Evolutionary conservation across 2,888 invertebrate species (phyloP).

Genomic region (Melitaea athalia): DNA sequence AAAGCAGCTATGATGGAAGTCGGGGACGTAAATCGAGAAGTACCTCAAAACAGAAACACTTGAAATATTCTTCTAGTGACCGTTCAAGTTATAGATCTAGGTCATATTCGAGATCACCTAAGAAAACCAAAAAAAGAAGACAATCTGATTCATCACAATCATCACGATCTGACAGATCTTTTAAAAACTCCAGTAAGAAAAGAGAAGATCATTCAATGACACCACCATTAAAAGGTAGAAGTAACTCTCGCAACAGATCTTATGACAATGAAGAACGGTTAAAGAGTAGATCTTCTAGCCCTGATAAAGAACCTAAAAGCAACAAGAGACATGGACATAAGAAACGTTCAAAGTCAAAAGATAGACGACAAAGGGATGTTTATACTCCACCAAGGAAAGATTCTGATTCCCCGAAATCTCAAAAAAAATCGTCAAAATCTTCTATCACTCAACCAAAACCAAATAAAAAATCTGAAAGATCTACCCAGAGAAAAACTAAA

Average conservation of each 20-base stretch:
- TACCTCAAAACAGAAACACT: slow-evolving; percentile 54
- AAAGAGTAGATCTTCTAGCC: slow-evolving; percentile 50
- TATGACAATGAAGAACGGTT: slow-evolving; percentile 45
- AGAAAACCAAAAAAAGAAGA: slow-evolving; percentile 29
- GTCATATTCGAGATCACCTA: slow-evolving; percentile 58
- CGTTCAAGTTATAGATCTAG: slow-evolving; percentile 62
- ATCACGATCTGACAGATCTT: slow-evolving; percentile 60
- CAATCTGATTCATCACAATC: slow-evolving; percentile 54
- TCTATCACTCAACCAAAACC: slow-evolving; percentile 61
- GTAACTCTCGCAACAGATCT: slow-evolving; percentile 50
- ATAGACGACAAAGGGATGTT: slow-evolving; percentile 48
- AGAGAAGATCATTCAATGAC: slow-evolving; percentile 52
- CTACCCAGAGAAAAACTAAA: slow-evolving; percentile 53
- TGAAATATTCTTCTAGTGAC: slow-evolving; percentile 68
- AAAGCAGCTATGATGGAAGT: slow-evolving; percentile 53
- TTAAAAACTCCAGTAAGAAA: slow-evolving; percentile 48
- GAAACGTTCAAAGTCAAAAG: slow-evolving; percentile 51
- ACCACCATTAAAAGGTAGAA: slow-evolving; percentile 53
- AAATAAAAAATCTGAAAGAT: slow-evolving; percentile 53
- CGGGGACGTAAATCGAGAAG: slow-evolving; percentile 58
- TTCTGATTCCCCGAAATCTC: slow-evolving; percentile 49
- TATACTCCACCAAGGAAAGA: slow-evolving; percentile 52
- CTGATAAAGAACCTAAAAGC: slow-evolving; percentile 40
- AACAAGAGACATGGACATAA: slow-evolving; percentile 52
- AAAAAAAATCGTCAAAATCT: slow-evolving; percentile 53